Conservation (phyloP, 2,797 vertebrate genomes). For the Rousettus madagascariensis region DNA sequence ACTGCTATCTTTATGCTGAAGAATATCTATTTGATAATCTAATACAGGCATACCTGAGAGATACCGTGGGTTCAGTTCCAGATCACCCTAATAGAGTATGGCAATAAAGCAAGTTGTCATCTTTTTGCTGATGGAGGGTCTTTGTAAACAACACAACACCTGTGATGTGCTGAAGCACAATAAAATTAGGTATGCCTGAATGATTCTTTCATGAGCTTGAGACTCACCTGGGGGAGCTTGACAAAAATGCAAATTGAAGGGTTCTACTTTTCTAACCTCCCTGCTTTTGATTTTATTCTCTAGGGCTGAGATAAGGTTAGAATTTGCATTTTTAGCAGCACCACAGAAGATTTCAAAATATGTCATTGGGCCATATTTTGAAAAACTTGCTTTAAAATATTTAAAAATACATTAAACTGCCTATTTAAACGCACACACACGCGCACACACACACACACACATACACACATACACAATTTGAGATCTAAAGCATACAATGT, state of each 20-base stretch:
- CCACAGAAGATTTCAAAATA: background rate
- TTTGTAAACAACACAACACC: background rate
- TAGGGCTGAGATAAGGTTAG: background rate
- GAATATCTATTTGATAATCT: background rate
- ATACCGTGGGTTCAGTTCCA: background rate
- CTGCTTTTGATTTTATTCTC: background rate
- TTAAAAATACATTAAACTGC: background rate
- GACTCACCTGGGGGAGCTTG: background rate
- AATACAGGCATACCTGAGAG: background rate
- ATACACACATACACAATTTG: background rate
- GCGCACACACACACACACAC: background rate
- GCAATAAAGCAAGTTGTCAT: background rate
- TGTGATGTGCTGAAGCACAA: background rate
- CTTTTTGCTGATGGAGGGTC: background rate
- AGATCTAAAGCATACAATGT: background rate
- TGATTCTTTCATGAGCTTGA: background rate
- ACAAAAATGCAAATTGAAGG: background rate
- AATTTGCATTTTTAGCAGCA: background rate
- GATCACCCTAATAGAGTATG: background rate
- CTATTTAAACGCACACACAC: background rate
- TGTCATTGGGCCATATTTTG: background rate
- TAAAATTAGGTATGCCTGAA: background rate
- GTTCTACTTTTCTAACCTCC: background rate
- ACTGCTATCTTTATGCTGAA: background rate
- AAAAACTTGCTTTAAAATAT: conserved; percentile 8